Evolutionary conservation across 2,113 vertebrate species (phyloP), one percentile per base, ranked within the genome.

Genomic region (Pteronura brasiliensis): DNA sequence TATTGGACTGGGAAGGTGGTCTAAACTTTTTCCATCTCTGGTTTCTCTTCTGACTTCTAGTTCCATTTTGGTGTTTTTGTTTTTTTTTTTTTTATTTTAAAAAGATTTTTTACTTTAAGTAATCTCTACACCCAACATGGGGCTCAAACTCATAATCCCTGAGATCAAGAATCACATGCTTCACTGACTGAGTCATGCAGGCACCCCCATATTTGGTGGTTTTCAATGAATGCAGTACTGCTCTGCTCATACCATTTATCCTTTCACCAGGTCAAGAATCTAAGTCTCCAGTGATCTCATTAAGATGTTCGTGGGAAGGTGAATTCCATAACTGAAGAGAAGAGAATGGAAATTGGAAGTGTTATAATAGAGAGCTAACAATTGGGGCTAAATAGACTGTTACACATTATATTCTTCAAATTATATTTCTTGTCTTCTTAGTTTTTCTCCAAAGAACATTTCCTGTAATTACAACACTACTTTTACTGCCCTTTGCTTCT

Each of bases 1-100:
- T 72, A 20, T 49, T 80, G 36, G 72, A 47, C 74, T 31, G 55
- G 72, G 52, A 84, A 91, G 21, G 47, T 76, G 31, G n/a, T 57
- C 44, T 77, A 25, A 93, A 29, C 31, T 34, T 39, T 94, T 93
- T 86, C 47, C 77, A 13, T 44, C 63, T 84, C 63, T 95, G 44
- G 15, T 91, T 97, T 93, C 87, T 71, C 71, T 92, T 95, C 72
- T 92, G 34, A 95, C 39, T 88, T 95, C 47, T 61, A 61, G 49
- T 85, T 97, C 93, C 59, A 61, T 31, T 88, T 76, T 55, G 29
- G 29, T 96, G 49, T 29, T 5, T 11, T 36, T 52, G 96, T 36
- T 31, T 47, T 14, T 15, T 9, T 31, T 76, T 47, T 31, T 31
- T 44, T 47, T 17, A 17, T 72, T 72, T 72, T 71, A 21, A 25